Evolutionary conservation across 2,888 invertebrate genomes (phyloP), one percentile per base, ranked within the genome.

Genomic region (Acanthacorydalis orientalis): DNA sequence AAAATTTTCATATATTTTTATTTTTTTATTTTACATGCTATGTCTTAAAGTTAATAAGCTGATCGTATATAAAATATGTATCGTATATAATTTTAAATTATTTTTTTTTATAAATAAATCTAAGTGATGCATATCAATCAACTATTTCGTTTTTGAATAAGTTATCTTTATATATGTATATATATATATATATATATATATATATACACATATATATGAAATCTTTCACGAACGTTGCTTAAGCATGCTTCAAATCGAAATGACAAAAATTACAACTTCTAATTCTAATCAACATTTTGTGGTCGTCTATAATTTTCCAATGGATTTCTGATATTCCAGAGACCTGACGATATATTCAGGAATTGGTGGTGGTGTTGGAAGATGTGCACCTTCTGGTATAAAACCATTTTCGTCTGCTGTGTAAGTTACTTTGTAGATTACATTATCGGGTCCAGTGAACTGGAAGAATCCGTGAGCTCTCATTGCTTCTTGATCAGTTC

Each of bases 391-490:
- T 44, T 59, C 61, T 0, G 75, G 68, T 48, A 66, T 63, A 59
- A 70, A 75, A 23, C 76, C 76, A 51, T 77, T 74, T 57, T 77
- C 77, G 54, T 77, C 77, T 37, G 78, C 77, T 6, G 68, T 68
- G 55, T 77, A 78, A 53, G 71, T 70, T 7, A 77, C 70, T 47
- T 71, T 64, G 58, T 77, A 73, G 38, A 69, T 69, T 2, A 68
- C 58, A 48, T 77, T 77, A 56, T 78, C 74, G 45, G 76, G 76
- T 1, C 78, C 80, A 1, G 80, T 73, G 58, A 78, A 82, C 54
- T 79, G 74, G 58, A 73, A 81, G 58, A 76, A 80, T 3, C 82
- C 82, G 48, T 67, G 69, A 1, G 78, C 75, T 48, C 72, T 70
- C 43, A 80, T 72, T 1, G 75, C 77, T 50, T 75, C 75, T 2